Base-by-base conservation (phyloP, 2,113 vertebrate species). In the Natator depressus region DNA sequence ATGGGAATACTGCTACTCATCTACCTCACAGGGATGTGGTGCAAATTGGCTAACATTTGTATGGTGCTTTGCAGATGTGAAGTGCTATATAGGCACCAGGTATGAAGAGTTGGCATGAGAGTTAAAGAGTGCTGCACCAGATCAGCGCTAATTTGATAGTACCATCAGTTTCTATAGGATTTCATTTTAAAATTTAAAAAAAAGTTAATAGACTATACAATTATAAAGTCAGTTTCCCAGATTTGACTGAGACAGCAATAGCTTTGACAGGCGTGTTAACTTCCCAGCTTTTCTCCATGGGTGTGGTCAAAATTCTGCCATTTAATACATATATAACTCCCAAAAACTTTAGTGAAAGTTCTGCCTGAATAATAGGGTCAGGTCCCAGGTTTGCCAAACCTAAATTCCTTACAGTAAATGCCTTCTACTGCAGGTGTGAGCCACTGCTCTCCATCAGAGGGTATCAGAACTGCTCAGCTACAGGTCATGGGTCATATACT, bases 81-180 rank as follows among this genome's bases (percentile, higher is more conserved):
- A 62, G 57, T 62, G 57, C 57, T 62, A 62, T 62, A 62, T 31
- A 62, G 27, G 24, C 27, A 27, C 27, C 57, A 62, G 12, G 4
- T 31, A 62, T 62, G 25, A 62, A 62, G 57, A 62, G 27, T 10
- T 57, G 25, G 25, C 25, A 10, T 57, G 47, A 80, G 81, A 42
- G 19, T 29, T 13, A 2, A 5, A n/a, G 7, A 93, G 14, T 0
- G 0, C 2, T 8, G 54, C 54, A 55, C 54, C 20, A 24, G 24
- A 55, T 55, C 53, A 7, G 53, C 53, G 8, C 19, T 54, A 54
- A 54, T 54, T 54, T 54, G 51, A 53, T 53, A 53, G 51, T 53
- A 59, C 10, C 57, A 25, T 3, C 35, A 91, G 35, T 65, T 88
- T 72, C 84, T 65, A 19, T 20, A 85, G 47, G 65, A 55, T 42